These are phyloP conservation scores for Lissonota sp. DNA, from an alignment of 2,888 invertebrate species.

Conservation along the genomic window DNA sequence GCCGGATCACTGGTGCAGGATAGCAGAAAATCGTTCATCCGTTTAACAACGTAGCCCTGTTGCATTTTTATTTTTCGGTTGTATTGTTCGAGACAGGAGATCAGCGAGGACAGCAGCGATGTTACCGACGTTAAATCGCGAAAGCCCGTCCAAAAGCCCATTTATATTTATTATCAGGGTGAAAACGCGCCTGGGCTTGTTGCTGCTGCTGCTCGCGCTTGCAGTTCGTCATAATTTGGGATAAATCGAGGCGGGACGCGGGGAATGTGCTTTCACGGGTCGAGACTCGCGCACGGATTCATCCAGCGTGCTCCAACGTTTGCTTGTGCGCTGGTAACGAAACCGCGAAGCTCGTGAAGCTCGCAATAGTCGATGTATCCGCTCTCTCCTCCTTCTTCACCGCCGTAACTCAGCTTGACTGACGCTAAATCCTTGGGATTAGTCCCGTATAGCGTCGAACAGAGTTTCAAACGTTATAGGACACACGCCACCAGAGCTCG, in stretches of 20 bases:
- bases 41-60: too few species aligned
- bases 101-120: too few species aligned
- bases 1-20: constrained; percentile 7
- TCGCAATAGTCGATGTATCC: constrained; percentile 8
- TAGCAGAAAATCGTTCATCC: constrained; percentile 28
- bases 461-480: constrained; percentile 42
- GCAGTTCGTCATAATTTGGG: constrained; percentile 80
- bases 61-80: background rate
- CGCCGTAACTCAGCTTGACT: constrained; percentile 80
- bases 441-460: constrained; percentile 69
- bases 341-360: constrained; percentile 25
- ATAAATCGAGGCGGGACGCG: constrained; percentile 72
- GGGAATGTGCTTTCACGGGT: constrained; percentile 35
- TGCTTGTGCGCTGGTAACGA: constrained; percentile 35
- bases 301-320: constrained; percentile 24
- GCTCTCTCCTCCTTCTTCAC: constrained; percentile 59
- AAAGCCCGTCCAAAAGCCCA: constrained; percentile 36
- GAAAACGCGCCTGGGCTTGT: constrained; percentile 9
- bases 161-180: constrained; percentile 66
- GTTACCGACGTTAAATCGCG: background rate
- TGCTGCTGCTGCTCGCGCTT: constrained; percentile 14
- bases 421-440: constrained; percentile 80
- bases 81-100: constrained; percentile 7
- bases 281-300: constrained; percentile 25
- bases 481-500: constrained; percentile 27